Base-by-base conservation (phyloP, 2,888 invertebrate genomes). In the Thecophora atra region DNA sequence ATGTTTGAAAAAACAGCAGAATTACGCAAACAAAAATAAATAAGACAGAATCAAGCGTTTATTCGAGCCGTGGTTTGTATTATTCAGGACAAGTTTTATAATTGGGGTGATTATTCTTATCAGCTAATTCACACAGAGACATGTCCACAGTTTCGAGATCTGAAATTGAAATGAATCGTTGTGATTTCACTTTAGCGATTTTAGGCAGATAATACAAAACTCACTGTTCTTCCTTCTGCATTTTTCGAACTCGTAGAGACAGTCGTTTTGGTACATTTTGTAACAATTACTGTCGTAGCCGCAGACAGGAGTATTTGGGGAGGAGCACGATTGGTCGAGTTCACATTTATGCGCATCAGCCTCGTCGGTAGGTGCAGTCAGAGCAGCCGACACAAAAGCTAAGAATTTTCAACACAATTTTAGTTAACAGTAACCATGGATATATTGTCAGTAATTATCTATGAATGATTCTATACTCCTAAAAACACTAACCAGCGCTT, bases 81-180 rank as follows among this genome's bases (percentile, higher is more conserved):
- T 67, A 37, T 21, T 62, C 67, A 42, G 47, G 28, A 69, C 74
- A 74, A 21, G 69, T 64, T 24, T 70, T 72, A 58, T 70, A 74
- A 70, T 70, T 56, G 15, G 74, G 74, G 70, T 74, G 74, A 37
- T 70, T 67, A 51, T 66, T 60, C 26, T 67, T 68, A 42, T 54
- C 70, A 19, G 74, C 72, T 42, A 72, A 67, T 28, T 74, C 74
- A 56, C 74, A 74, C 4, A 74, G 60, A 13, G 74, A 74, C 56
- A 72, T 72, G n/a, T 74, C 74, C 1, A 74, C 74, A 13, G 74
- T 74, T 67, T 74, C 74, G 1, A 74, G 72, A 66, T 65, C 74
- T 74, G 51, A 28, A 70, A 65, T 24, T 11, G 37, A 37, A 37
- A 37, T 15, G 28, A 58, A 51, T 54, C 1, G 30, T 37, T 37